phyloP scores from a whole-genome alignment of 2,888 invertebrate species.

The Tachystola acroxantha region DNA sequence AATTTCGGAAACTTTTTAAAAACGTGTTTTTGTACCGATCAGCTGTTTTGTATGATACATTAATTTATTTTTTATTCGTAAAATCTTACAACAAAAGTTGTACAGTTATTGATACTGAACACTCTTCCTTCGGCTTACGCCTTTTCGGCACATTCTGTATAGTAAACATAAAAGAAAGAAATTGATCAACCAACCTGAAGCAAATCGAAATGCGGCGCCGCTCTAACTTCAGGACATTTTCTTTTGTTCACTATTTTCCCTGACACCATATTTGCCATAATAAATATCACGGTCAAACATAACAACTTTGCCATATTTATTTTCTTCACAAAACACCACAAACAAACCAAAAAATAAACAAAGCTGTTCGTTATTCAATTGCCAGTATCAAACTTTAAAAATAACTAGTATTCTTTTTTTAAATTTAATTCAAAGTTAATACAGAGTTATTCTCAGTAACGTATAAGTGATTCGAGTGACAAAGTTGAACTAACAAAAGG shows the following conservation, averaged over 20 bases:
- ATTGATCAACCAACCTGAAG: slow-evolving; percentile 73
- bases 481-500: slow-evolving; percentile 61
- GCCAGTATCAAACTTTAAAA: background rate
- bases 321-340: background rate
- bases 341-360: background rate
- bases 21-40: too few relatives aligned
- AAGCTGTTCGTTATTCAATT: background rate
- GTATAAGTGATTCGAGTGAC: slow-evolving; percentile 48
- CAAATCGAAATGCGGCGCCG: slow-evolving; percentile 88
- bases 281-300: slow-evolving; percentile 27
- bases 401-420: background rate
- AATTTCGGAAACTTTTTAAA: too few relatives aligned
- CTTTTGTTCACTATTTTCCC: slow-evolving; percentile 78
- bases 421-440: slow-evolving; percentile 1
- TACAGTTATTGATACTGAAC: too few relatives aligned
- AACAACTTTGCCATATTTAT: slow-evolving; percentile 27
- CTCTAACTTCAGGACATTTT: slow-evolving; percentile 87
- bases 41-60: too few relatives aligned
- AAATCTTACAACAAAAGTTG: too few relatives aligned
- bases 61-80: too few relatives aligned
- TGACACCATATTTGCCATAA: slow-evolving; percentile 25
- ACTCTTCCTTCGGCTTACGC: too few relatives aligned
- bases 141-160: too few relatives aligned
- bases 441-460: slow-evolving; percentile 19
- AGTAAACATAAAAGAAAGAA: too few relatives aligned